Conservation (phyloP, 2,113 vertebrate genomes). For the Guaruba guarouba region DNA sequence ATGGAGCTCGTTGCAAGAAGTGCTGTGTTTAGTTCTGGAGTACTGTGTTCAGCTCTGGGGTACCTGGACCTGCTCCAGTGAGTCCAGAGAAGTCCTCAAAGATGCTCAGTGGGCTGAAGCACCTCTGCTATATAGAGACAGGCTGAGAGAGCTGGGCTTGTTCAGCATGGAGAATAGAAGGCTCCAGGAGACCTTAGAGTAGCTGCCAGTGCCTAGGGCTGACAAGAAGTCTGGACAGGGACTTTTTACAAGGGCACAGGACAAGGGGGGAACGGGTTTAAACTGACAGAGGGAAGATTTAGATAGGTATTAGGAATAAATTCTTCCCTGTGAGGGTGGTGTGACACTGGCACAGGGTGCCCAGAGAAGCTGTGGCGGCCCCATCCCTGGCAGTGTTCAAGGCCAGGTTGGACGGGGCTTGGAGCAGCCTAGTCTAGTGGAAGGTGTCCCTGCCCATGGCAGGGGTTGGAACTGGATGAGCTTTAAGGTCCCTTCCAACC, state of each 20-base stretch:
- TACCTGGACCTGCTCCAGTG: not conserved
- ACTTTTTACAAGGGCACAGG: not conserved
- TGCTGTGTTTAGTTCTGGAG: not conserved
- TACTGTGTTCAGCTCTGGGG: not conserved
- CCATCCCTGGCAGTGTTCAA: not conserved
- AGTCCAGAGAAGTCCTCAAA: not conserved
- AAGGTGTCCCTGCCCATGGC: not conserved
- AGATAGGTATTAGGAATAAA: not conserved
- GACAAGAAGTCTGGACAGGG: not conserved
- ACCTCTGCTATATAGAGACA: not conserved
- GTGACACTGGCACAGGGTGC: not conserved
- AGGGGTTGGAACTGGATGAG: not conserved
- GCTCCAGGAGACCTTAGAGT: not conserved
- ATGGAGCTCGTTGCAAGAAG: not conserved
- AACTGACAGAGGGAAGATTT: not conserved
- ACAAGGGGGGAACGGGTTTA: not conserved
- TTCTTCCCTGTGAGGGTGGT: not conserved
- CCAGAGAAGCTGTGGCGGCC: not conserved
- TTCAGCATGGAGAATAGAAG: not conserved
- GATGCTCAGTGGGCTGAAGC: not conserved
- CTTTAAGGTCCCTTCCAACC: not conserved
- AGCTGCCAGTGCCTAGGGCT: not conserved
- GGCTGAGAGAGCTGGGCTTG: not conserved
- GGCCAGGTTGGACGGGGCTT: not conserved
- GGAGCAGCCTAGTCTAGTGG: not conserved